Percentiles rank a stretch among this genome's conserved stretches.
phyloP scores from a whole-genome alignment of 2,797 vertebrate species.

The Sebastiscus albofasciatus region DNA sequence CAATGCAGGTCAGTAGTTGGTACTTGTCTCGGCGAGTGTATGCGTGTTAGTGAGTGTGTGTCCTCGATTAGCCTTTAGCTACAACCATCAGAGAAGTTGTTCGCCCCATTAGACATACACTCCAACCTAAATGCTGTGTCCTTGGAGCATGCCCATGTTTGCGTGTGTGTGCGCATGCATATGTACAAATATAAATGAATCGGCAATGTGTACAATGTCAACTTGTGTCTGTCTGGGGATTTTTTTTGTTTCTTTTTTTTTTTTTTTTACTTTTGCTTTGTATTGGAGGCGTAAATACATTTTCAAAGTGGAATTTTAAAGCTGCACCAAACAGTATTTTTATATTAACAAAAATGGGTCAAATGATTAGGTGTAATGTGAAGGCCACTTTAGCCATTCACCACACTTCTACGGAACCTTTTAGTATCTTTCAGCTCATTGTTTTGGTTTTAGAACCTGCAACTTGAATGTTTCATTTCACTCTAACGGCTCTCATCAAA shows the following conservation, averaged over 20 bases:
- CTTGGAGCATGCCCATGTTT: background rate
- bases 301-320: background rate
- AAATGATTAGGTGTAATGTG: too few relatives aligned
- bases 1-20: background rate
- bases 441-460: background rate
- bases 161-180: constrained; percentile 17
- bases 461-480: background rate
- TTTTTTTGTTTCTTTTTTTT: background rate
- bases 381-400: background rate
- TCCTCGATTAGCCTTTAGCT: constrained; percentile 52
- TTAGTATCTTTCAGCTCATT: background rate
- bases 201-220: background rate
- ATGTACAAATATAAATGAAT: constrained; percentile 17
- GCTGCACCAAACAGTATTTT: background rate
- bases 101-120: constrained; percentile 61
- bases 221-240: background rate
- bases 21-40: background rate
- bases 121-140: constrained; percentile 32
- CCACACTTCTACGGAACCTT: background rate
- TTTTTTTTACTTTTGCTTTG: background rate
- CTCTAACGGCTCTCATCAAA: background rate
- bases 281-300: background rate
- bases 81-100: constrained; percentile 33
- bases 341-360: too few relatives aligned
- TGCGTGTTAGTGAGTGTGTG: constrained; percentile 18